phyloP scores from a whole-genome alignment of 2,888 invertebrate genomes.

The Agonopterix alstromeriana region DNA sequence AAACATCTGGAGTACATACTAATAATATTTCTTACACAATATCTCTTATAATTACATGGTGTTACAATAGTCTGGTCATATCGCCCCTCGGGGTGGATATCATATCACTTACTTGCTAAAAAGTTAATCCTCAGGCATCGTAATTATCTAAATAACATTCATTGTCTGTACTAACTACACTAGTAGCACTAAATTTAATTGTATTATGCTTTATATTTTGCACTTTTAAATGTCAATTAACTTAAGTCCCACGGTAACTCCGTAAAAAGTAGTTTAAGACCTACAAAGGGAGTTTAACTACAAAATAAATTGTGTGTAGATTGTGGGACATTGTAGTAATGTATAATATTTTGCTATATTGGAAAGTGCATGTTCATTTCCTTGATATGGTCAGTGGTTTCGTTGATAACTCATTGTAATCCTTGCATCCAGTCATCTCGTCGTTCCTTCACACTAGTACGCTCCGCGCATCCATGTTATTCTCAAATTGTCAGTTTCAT shows the following conservation, averaged over 20 bases:
- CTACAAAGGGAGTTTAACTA: constrained; percentile 53
- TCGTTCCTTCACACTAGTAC: constrained; percentile 43
- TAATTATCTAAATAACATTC: constrained; percentile 36
- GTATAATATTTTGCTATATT: constrained; percentile 13
- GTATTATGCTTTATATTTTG: constrained; percentile 60
- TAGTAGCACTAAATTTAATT: constrained; percentile 60
- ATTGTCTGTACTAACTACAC: constrained; percentile 46
- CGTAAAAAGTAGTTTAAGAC: constrained; percentile 44
- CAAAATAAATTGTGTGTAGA: constrained; percentile 40
- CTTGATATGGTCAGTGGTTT: constrained; percentile 30
- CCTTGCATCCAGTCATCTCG: constrained; percentile 47
- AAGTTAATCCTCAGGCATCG: constrained; percentile 32
- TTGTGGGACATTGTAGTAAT: constrained; percentile 15
- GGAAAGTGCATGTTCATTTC: constrained; percentile 23
- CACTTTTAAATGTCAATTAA: constrained; percentile 25
- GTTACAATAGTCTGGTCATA: constrained; percentile 53
- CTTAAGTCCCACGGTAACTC: constrained; percentile 45
- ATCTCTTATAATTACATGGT: constrained; percentile 55
- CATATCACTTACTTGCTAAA: constrained; percentile 36
- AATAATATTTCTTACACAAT: constrained; percentile 30
- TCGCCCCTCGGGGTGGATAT: constrained; percentile 25
- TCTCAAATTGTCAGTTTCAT: constrained; percentile 45
- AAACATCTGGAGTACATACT: constrained; percentile 32
- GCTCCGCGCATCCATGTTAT: constrained; percentile 40
- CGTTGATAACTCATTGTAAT: constrained; percentile 30